Conservation (phyloP, 2,888 invertebrate genomes). For the Pammene aurita region DNA sequence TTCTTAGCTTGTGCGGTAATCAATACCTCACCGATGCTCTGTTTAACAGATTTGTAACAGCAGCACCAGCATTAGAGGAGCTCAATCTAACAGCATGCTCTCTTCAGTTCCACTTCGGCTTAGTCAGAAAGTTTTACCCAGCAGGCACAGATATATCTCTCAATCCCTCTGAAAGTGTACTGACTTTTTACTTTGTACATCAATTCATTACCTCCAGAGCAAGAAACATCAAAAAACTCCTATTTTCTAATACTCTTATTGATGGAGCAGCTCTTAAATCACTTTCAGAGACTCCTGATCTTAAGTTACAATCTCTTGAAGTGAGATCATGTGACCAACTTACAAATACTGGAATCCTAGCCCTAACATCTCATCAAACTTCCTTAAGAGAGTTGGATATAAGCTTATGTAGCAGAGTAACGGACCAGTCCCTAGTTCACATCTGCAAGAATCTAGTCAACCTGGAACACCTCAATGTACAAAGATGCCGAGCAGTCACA, state of each 20-base stretch:
- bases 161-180: constrained; percentile 86
- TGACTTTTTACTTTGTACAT: constrained; percentile 87
- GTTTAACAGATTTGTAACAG: constrained; percentile 85
- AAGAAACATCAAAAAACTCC: constrained; percentile 81
- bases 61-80: constrained; percentile 83
- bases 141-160: constrained; percentile 62
- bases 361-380: constrained; percentile 82
- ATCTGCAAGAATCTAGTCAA: constrained; percentile 84
- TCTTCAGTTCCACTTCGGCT: constrained; percentile 87
- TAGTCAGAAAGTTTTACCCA: constrained; percentile 87
- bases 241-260: constrained; percentile 87
- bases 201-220: constrained; percentile 82
- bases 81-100: constrained; percentile 87
- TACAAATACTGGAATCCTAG: constrained; percentile 82
- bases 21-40: constrained; percentile 90
- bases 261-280: constrained; percentile 84
- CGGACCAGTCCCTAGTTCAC: constrained; percentile 84
- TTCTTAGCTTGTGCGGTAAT: constrained; percentile 85
- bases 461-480: constrained; percentile 84
- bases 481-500: constrained; percentile 86
- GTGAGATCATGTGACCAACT: constrained; percentile 85
- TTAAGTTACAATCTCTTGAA: constrained; percentile 79
- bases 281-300: constrained; percentile 78
- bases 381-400: constrained; percentile 84
- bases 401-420: constrained; percentile 85